phyloP scores from a whole-genome alignment of 35 echinoderm and acorn worm species.

The Acanthaster planci region DNA sequence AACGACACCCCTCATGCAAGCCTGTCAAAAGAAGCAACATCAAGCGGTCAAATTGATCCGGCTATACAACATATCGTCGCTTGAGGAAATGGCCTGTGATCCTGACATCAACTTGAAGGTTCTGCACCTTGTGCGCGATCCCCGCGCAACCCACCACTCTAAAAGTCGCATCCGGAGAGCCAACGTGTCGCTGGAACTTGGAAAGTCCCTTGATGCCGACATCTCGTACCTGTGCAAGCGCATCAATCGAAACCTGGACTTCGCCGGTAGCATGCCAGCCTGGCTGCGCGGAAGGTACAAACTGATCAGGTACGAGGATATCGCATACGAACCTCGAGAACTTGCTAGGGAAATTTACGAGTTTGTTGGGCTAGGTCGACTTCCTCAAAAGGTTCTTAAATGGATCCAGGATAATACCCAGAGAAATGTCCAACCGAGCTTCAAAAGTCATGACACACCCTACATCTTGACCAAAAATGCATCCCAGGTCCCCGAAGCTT shows the following conservation, averaged over 20 bases:
- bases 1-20: not conserved
- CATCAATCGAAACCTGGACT: slow-evolving; percentile 63
- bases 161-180: slow-evolving; percentile 25
- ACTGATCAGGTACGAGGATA: slow-evolving; percentile 77
- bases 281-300: slow-evolving; percentile 63
- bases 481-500: slow-evolving; percentile 62
- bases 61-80: slow-evolving; percentile 51
- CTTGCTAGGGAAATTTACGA: slow-evolving; percentile 66
- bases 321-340: slow-evolving; percentile 57
- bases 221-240: slow-evolving; percentile 70
- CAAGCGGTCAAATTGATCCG: slow-evolving; percentile 74
- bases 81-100: slow-evolving; percentile 38
- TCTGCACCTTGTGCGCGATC: slow-evolving; percentile 81
- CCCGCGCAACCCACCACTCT: slow-evolving; percentile 57
- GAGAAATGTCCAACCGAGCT: not conserved
- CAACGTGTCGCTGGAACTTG: slow-evolving; percentile 49
- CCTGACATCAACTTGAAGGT: slow-evolving; percentile 72
- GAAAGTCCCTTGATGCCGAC: slow-evolving; percentile 31
- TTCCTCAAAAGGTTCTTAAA: slow-evolving; percentile 48
- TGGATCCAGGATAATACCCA: slow-evolving; percentile 80
- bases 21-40: slow-evolving; percentile 53
- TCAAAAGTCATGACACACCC: not conserved
- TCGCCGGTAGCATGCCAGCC: slow-evolving; percentile 20
- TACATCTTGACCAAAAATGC: slow-evolving; percentile 70
- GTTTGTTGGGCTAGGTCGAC: slow-evolving; percentile 66